Percentiles rank a stretch among this genome's conserved stretches.
phyloP scores from a whole-genome alignment of 2,888 invertebrate species.

The Machimus atricapillus region DNA sequence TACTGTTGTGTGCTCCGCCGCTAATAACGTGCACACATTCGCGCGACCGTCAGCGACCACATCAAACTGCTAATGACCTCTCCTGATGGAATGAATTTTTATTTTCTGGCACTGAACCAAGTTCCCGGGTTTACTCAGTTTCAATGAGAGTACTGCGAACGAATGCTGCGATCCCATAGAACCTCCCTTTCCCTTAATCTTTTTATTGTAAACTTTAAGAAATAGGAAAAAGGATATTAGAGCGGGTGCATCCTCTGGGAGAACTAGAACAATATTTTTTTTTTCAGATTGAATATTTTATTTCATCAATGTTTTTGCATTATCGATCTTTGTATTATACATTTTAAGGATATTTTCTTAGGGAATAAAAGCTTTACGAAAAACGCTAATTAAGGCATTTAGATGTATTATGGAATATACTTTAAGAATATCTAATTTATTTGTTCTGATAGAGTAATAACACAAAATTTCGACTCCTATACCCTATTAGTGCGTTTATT shows the following conservation, averaged over 20 bases:
- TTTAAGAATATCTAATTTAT: too few relatives aligned
- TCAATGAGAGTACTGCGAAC: neutral
- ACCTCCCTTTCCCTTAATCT: neutral
- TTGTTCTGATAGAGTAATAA: too few relatives aligned
- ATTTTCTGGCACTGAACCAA: neutral
- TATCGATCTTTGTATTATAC: too few relatives aligned
- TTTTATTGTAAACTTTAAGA: neutral
- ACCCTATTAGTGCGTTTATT: too few relatives aligned
- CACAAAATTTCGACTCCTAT: too few relatives aligned
- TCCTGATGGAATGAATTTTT: neutral
- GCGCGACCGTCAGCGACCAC: neutral
- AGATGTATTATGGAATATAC: too few relatives aligned
- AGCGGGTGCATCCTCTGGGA: neutral
- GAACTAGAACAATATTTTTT: neutral
- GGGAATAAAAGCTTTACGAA: too few relatives aligned
- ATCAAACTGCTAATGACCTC: neutral
- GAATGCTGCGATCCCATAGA: neutral
- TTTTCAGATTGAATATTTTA: too few relatives aligned
- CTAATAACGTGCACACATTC: neutral
- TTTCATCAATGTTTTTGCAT: too few relatives aligned
- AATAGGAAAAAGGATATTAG: neutral
- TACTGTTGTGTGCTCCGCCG: neutral
- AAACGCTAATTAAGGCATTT: too few relatives aligned
- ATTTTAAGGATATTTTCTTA: too few relatives aligned
- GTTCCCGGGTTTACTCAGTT: neutral